Base-by-base conservation (phyloP, 2,797 vertebrate genomes). In the Prunella strophiata region DNA sequence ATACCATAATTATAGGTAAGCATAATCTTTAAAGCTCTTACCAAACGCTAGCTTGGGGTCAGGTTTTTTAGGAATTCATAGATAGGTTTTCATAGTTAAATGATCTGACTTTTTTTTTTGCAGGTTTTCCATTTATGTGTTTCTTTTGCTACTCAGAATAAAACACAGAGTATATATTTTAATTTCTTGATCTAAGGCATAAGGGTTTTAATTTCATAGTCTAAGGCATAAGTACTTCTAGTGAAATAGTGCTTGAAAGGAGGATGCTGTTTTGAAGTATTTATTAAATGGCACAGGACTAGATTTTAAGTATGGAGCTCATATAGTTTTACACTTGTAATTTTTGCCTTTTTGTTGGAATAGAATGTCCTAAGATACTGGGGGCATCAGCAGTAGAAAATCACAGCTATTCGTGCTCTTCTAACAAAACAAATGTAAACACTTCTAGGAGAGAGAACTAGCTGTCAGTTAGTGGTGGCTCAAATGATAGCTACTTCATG, bases 1-100 rank as follows among this genome's bases (percentile, higher is more conserved):
- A 99, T 98, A 99, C 99, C 93, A 99, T 99, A 89, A 97, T 99
- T 84, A 99, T 99, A 98, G 99, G 99, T 99, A 98, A 98, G 99
- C 55, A 52, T 43, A 16, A 32, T 79, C 65, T 86, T 91, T 47
- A 30, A 62, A 78, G 52, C 36, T 71, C 71, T 72, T 88, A 73
- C 54, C 30, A 55, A 70, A 68, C 4, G 0, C 67, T 26, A 6
- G 45, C 21, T 82, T 76, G 38, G 20, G 15, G 71, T 51, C 57
- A 75, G 40, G 9, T 15, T 45, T 92, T 45, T 85, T 54, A 76
- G n/a, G 62, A 93, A 34, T 61, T 34, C 23, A 25, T 43, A 77
- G 17, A 76, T 19, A 34, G 13, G 9, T 67, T 78, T 80, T 65
- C 4, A 0, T 38, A 63, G 20, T 38, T 91, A 45, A 58, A 75